These are phyloP conservation scores for Sebastes itinus DNA, from an alignment of 2,797 vertebrate genomes.

Conservation along the genomic window DNA sequence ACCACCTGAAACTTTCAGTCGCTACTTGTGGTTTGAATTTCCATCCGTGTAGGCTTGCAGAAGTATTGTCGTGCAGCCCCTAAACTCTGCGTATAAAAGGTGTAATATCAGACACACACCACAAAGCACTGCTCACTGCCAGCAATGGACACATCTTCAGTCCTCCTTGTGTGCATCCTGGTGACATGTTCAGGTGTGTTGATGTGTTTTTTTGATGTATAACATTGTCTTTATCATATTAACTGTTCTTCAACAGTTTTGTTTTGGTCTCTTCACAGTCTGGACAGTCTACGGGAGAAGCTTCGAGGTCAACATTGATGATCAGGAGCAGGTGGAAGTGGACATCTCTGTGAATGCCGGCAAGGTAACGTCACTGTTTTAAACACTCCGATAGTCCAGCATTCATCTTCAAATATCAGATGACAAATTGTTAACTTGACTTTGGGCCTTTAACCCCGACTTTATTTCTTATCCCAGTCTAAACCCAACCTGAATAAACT, in stretches of 20 bases:
- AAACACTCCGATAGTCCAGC: background rate
- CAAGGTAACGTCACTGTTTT: conserved; percentile 23
- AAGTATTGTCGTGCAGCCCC: background rate
- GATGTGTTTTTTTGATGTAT: background rate
- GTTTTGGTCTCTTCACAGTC: conserved; percentile 27
- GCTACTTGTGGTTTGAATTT: background rate
- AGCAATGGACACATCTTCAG: conserved; percentile 37
- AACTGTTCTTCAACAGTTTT: background rate
- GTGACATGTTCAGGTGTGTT: conserved; percentile 51
- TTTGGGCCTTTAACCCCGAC: background rate
- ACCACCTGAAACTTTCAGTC: rapidly evolving
- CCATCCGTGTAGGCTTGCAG: rapidly evolving
- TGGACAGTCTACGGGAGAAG: conserved; percentile 37
- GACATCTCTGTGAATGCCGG: background rate
- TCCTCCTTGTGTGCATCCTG: conserved; percentile 55
- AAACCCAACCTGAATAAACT: background rate
- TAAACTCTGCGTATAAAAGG: conserved; percentile 24
- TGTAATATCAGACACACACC: background rate
- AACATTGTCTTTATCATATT: background rate
- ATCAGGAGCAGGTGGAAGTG: conserved; percentile 25
- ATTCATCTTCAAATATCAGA: background rate
- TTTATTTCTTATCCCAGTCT: background rate
- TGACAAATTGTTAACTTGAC: background rate
- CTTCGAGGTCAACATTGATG: conserved; percentile 19
- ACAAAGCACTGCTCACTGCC: background rate